Evolutionary conservation across 2,888 invertebrate species (phyloP).

Genomic region (Hedya salicella): DNA sequence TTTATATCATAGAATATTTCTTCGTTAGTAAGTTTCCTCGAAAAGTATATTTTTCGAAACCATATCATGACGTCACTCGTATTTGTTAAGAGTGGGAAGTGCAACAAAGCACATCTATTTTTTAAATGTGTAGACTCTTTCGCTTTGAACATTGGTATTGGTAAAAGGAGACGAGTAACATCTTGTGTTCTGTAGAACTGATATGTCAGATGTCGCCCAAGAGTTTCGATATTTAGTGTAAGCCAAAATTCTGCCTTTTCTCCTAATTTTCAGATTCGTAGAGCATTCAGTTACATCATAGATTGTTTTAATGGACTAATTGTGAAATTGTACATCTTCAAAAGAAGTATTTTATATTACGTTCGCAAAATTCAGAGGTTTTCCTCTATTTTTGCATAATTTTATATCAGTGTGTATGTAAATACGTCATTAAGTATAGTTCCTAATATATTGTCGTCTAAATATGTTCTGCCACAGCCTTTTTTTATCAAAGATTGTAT

Average conservation of each 20-base stretch:
- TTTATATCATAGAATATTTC: slow-evolving; percentile 28
- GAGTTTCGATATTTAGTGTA: neutral
- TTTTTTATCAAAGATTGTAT: slow-evolving; percentile 27
- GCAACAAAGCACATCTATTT: no score
- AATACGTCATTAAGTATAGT: slow-evolving; percentile 31
- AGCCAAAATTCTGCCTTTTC: neutral
- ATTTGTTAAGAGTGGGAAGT: neutral
- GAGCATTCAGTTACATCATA: neutral
- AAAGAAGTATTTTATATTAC: slow-evolving; percentile 25
- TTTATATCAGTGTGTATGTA: slow-evolving; percentile 36
- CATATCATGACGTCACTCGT: neutral
- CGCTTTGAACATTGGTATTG: neutral
- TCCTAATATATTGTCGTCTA: slow-evolving; percentile 16
- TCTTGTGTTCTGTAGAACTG: no score
- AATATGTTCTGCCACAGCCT: slow-evolving; percentile 13
- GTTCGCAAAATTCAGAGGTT: slow-evolving; percentile 10
- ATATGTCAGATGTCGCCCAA: neutral
- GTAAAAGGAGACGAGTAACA: neutral
- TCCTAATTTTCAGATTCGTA: slow-evolving; percentile 3
- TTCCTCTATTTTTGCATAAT: slow-evolving; percentile 17
- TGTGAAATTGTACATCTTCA: slow-evolving; percentile 22
- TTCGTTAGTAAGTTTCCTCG: slow-evolving; percentile 11
- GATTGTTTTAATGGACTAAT: neutral
- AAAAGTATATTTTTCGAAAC: neutral
- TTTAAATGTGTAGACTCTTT: neutral